phyloP scores from a whole-genome alignment of 1,140 invertebrate genomes.

The Ganaspis sp. region DNA sequence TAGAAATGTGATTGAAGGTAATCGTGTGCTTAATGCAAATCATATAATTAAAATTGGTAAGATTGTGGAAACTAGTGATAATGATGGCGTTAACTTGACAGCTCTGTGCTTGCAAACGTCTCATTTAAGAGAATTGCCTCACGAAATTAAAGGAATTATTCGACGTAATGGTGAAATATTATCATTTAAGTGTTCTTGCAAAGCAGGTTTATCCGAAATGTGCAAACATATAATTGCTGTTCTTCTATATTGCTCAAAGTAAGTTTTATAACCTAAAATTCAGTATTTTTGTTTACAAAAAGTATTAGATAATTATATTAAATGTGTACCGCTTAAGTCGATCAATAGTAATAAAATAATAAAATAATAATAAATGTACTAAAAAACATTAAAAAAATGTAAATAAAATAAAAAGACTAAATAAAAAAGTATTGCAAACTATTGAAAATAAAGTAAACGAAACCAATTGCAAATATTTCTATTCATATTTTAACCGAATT shows the following conservation, averaged over 20 bases:
- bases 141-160: slow-evolving; percentile 3
- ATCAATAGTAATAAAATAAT: too few relatives aligned
- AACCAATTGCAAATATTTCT: too few relatives aligned
- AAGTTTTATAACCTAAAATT: neutral
- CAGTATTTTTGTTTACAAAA: too few relatives aligned
- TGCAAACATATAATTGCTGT: slow-evolving; percentile 15
- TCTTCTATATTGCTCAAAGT: neutral
- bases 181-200: neutral
- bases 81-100: neutral
- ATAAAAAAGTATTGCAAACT: too few relatives aligned
- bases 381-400: too few relatives aligned
- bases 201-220: neutral
- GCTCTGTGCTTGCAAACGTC: neutral
- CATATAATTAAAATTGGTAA: neutral
- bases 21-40: neutral
- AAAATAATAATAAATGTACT: too few relatives aligned
- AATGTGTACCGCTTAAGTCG: too few relatives aligned
- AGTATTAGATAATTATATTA: too few relatives aligned
- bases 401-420: too few relatives aligned
- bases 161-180: neutral
- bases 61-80: neutral
- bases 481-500: too few relatives aligned
- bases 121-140: neutral
- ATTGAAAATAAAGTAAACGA: too few relatives aligned
- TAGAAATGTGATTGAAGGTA: slow-evolving; percentile 36